phyloP scores from a whole-genome alignment of 2,113 vertebrate genomes.

The Myocastor coypus region DNA sequence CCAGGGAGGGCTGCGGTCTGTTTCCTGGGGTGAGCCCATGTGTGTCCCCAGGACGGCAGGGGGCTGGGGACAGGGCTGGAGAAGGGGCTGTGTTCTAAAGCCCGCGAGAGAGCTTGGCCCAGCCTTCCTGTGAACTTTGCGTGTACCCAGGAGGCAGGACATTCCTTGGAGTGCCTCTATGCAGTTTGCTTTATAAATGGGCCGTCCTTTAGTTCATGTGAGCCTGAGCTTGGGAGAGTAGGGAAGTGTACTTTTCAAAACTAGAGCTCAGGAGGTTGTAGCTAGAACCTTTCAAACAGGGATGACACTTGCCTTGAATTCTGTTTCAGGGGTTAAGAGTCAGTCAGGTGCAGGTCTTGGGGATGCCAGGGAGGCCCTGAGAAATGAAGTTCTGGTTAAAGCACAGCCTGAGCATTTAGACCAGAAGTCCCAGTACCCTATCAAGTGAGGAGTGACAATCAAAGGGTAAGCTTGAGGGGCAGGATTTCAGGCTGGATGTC shows the following conservation, averaged over 20 bases:
- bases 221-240: not conserved
- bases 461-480: not conserved
- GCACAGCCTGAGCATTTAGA: fast-evolving
- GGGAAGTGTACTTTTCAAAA: not conserved
- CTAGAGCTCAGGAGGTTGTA: not conserved
- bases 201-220: not conserved
- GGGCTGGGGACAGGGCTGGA: slow-evolving; percentile 18
- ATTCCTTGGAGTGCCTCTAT: not conserved
- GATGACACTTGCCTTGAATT: slow-evolving; percentile 2
- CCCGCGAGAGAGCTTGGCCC: not conserved
- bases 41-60: slow-evolving; percentile 55
- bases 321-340: not conserved
- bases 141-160: not conserved
- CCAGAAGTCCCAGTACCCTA: not conserved
- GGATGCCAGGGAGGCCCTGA: not conserved
- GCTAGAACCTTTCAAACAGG: not conserved
- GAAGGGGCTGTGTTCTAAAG: slow-evolving; percentile 10
- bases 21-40: slow-evolving; percentile 19
- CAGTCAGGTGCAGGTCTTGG: not conserved
- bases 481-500: not conserved
- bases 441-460: not conserved
- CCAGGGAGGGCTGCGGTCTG: slow-evolving; percentile 50
- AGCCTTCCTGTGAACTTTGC: not conserved
- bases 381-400: not conserved
- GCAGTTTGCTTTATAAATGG: not conserved